phyloP scores from a whole-genome alignment of 2,888 invertebrate species.

The Opisthograptis luteolata region DNA sequence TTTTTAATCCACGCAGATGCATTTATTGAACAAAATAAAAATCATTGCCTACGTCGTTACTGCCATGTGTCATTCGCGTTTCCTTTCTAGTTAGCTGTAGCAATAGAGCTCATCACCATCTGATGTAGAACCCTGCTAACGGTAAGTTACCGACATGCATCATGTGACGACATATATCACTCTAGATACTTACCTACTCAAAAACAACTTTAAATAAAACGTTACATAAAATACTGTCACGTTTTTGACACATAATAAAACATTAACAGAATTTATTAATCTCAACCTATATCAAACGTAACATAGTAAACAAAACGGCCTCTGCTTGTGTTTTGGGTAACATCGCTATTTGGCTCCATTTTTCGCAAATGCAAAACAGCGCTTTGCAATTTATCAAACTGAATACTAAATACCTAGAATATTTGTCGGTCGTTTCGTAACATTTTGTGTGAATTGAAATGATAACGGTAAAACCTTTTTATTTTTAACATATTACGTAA shows the following conservation, averaged over 20 bases:
- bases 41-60: constrained; percentile 55
- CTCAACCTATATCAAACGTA: not conserved
- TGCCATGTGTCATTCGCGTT: constrained; percentile 67
- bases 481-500: no score
- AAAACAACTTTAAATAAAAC: not conserved
- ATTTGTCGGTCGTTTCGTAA: not conserved
- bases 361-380: not conserved
- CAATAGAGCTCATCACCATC: constrained; percentile 57
- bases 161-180: constrained; percentile 19
- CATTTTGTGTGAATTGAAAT: no score
- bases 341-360: constrained; percentile 6
- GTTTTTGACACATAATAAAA: not conserved
- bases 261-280: not conserved
- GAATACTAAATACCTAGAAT: no score
- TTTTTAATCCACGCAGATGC: not conserved
- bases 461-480: no score
- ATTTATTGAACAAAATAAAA: constrained; percentile 36
- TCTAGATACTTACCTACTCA: constrained; percentile 6
- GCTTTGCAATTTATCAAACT: constrained; percentile 20
- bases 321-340: constrained; percentile 17
- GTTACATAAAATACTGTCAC: not conserved
- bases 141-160: constrained; percentile 53
- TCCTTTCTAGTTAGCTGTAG: constrained; percentile 73
- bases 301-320: not conserved
- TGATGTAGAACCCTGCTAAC: constrained; percentile 46